Evolutionary conservation across 1,140 invertebrate genomes (phyloP), one percentile per base, ranked within the genome.

Genomic region (Portunus trituberculatus): DNA sequence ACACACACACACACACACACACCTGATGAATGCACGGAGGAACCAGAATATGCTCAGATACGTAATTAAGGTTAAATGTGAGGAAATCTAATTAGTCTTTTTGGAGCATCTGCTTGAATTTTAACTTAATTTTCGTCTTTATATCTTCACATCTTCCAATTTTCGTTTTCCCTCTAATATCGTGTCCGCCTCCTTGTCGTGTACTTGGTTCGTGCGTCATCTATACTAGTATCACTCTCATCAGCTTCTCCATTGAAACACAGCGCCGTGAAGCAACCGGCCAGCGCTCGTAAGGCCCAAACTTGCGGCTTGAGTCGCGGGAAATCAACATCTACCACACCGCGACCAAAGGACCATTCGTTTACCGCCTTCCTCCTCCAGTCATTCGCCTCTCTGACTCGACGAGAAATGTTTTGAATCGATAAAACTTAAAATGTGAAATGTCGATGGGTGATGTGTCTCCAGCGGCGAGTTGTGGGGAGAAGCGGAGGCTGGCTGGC

Each of bases 401-500:
- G 67, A 1, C 25, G 25, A n/a, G 67, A 25, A 76, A 76, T 76
- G 67, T n/a, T 76, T 20, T 76, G 67, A 76, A n/a, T n/a, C 67
- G n/a, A 76, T 76, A n/a, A n/a, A 76, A 46, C 7, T 89, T 28
- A 28, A 39, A 46, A 39, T 89, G 32, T 89, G 32, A 46, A 16
- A 39, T 76, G 67, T 76, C n/a, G 67, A 76, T 76, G 67, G 67
- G n/a, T 76, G 67, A 20, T n/a, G 67, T 76, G n/a, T 76, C 67
- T 76, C 12, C 6, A n/a, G 67, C n/a, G 67, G 25, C 6, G 0
- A n/a, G 4, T 76, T 25, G 67, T n/a, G n/a, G 20, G 67, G n/a
- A 76, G n/a, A 25, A 8, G n/a, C 4, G 67, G n/a, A 76, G 67
- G 67, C 4, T 59, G 20, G 52, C 20, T 59, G 20, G 52, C 12